Evolutionary conservation across 2,797 vertebrate species (phyloP).

Genomic region (Neosalanx taihuensis): DNA sequence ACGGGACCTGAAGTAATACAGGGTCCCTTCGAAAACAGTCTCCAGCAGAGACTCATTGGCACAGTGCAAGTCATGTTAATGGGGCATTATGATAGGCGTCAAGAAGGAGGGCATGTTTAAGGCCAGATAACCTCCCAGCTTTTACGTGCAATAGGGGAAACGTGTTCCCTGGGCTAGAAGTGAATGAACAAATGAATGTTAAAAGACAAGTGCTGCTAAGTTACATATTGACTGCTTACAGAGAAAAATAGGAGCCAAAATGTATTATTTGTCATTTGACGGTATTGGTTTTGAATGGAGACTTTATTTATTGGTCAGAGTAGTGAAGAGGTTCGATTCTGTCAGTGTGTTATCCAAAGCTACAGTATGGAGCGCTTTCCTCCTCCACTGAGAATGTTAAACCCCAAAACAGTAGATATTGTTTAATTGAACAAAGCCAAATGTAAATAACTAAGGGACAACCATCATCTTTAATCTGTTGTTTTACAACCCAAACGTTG

Average conservation of each 20-base stretch:
- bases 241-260: slow-evolving; percentile 68
- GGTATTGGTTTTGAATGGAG: slow-evolving; percentile 49
- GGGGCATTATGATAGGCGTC: slow-evolving; percentile 20
- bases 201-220: slow-evolving; percentile 79
- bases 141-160: slow-evolving; percentile 61
- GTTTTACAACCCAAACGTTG: slow-evolving; percentile 64
- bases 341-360: slow-evolving; percentile 59
- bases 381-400: slow-evolving; percentile 61
- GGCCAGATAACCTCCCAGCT: slow-evolving; percentile 41
- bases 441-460: slow-evolving; percentile 76
- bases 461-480: slow-evolving; percentile 63
- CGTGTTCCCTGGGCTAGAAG: slow-evolving; percentile 50
- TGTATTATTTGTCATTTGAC: slow-evolving; percentile 64
- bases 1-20: slow-evolving; percentile 52
- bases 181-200: slow-evolving; percentile 59
- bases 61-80: slow-evolving; percentile 40
- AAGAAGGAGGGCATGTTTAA: slow-evolving; percentile 16
- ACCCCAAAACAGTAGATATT: slow-evolving; percentile 78
- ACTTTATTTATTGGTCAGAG: slow-evolving; percentile 56
- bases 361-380: slow-evolving; percentile 65
- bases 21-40: slow-evolving; percentile 15
- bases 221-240: slow-evolving; percentile 66
- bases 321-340: slow-evolving; percentile 58
- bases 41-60: slow-evolving; percentile 31
- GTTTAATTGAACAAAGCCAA: slow-evolving; percentile 79